Evolutionary conservation across 2,113 vertebrate species (phyloP).

Genomic region (Beaufortia kweichowensis): DNA sequence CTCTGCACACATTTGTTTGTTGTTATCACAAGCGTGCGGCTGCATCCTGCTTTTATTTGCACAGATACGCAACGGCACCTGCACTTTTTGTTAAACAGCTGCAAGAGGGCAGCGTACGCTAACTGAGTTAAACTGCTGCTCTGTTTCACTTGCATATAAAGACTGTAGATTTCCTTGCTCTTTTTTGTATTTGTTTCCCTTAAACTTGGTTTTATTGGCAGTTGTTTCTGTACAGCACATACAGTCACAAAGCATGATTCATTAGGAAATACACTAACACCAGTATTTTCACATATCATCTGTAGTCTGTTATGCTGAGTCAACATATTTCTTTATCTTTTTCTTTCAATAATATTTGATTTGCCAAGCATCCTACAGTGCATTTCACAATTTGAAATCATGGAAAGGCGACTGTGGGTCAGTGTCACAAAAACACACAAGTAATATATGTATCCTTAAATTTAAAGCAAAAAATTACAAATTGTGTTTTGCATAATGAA

Average conservation of each 20-base stretch:
- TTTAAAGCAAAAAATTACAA: no score
- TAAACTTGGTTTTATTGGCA: neutral
- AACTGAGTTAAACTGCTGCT: neutral
- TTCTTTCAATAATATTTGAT: neutral
- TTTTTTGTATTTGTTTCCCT: neutral
- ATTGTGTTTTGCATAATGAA: no score
- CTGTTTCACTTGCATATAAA: neutral
- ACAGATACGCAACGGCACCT: conserved; percentile 2
- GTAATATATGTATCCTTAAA: no score
- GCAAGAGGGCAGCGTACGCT: neutral
- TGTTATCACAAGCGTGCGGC: neutral
- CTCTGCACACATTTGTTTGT: conserved; percentile 18
- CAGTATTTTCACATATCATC: neutral
- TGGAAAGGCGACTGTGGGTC: no score
- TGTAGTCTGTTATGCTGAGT: conserved; percentile 19
- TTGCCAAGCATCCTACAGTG: neutral
- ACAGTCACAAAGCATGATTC: conserved; percentile 34
- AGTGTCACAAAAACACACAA: no score
- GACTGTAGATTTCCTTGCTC: neutral
- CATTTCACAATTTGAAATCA: no score
- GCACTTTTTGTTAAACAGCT: neutral
- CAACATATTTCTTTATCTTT: neutral
- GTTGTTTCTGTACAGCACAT: neutral
- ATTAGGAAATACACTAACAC: conserved; percentile 31
- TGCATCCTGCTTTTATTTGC: conserved; percentile 24